These are phyloP conservation scores for Corticium candelabrum DNA, from an alignment of 37 sponge, comb jelly and placozoan genomes.

Conservation along the genomic window DNA sequence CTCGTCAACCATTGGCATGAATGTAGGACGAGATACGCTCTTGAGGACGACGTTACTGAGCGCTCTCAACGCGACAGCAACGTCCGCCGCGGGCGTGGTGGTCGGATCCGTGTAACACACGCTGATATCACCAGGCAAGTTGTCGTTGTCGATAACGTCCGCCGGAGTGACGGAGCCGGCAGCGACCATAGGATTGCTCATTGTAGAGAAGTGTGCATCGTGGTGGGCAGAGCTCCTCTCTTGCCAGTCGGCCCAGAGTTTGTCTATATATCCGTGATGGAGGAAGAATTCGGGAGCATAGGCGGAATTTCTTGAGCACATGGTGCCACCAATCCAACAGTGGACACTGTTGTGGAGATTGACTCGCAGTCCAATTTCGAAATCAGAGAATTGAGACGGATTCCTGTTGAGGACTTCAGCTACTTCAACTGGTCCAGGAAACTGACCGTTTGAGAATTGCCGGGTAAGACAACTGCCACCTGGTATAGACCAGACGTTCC, in stretches of 20 bases:
- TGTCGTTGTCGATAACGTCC: too few relatives aligned
- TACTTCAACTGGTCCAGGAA: background rate
- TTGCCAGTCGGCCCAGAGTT: background rate
- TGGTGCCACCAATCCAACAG: background rate
- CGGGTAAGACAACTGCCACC: background rate
- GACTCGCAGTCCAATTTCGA: background rate
- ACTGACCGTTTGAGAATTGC: background rate
- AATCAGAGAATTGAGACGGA: background rate
- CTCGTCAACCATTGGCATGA: too few relatives aligned
- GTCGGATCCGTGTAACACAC: too few relatives aligned
- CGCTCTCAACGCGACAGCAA: too few relatives aligned
- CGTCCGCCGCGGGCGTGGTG: too few relatives aligned
- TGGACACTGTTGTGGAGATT: background rate
- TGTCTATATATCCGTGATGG: background rate
- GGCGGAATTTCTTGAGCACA: background rate
- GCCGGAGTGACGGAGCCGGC: too few relatives aligned
- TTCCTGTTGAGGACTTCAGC: background rate
- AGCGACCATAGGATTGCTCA: too few relatives aligned
- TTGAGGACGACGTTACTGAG: too few relatives aligned
- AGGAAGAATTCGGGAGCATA: background rate
- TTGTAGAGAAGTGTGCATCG: too few relatives aligned
- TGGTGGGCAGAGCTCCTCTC: background rate
- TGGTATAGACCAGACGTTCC: background rate
- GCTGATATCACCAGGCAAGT: too few relatives aligned
- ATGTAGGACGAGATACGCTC: too few relatives aligned